These are phyloP conservation scores for Oncorhynchus tshawytscha DNA, from an alignment of 2,113 vertebrate genomes.

Conservation along the genomic window DNA sequence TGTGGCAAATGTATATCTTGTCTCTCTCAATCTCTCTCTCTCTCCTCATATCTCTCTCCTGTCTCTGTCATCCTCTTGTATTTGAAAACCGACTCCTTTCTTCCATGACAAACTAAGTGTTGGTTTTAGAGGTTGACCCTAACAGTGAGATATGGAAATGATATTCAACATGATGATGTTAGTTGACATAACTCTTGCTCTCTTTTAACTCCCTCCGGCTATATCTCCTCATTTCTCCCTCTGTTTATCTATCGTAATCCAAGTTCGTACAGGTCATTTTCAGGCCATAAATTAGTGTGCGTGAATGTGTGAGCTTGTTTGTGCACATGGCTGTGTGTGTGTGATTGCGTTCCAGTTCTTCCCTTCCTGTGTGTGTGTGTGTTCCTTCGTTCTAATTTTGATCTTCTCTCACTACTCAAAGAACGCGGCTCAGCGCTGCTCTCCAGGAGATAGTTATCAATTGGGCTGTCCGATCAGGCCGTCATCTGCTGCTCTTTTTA, in stretches of 20 bases:
- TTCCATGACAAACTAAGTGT: conserved; percentile 17
- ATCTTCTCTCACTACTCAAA: neutral
- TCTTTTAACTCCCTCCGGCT: conserved; percentile 12
- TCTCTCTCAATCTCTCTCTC: neutral
- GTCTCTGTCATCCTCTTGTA: neutral
- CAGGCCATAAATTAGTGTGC: conserved; percentile 9
- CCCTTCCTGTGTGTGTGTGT: neutral
- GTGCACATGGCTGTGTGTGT: neutral
- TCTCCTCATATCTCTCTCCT: neutral
- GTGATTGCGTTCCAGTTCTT: neutral
- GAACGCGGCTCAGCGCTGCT: neutral
- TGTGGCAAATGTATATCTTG: too few species aligned
- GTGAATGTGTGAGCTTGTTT: neutral
- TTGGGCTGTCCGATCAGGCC: conserved; percentile 37
- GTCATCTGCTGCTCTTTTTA: conserved; percentile 41
- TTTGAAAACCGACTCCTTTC: conserved; percentile 1
- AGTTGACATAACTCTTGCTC: conserved; percentile 1
- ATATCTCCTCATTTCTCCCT: conserved; percentile 12
- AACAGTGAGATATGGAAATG: conserved; percentile 21
- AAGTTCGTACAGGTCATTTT: conserved; percentile 23
- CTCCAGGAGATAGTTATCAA: conserved; percentile 50
- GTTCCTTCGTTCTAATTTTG: conserved; percentile 3
- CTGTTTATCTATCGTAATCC: conserved; percentile 28
- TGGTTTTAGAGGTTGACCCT: conserved; percentile 10
- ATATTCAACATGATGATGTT: conserved; percentile 23